These are phyloP conservation scores for Lycorma delicatula DNA, from an alignment of 1,140 invertebrate species.

Conservation along the genomic window DNA sequence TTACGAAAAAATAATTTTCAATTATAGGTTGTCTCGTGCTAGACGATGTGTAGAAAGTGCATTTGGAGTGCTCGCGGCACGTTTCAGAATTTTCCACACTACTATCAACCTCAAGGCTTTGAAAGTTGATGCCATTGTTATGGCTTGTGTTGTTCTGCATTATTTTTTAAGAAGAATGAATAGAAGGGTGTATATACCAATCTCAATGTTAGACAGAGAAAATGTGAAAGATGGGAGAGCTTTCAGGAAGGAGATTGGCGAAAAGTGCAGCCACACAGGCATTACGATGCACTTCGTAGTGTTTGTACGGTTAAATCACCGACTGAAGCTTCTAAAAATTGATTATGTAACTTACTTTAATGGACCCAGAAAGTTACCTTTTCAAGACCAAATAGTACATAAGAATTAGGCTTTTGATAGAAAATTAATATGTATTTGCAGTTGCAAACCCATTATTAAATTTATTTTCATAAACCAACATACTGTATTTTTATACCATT, in stretches of 20 bases:
- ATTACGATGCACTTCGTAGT: background rate
- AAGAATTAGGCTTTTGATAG: no score
- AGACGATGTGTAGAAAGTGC: no score
- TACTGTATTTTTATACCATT: no score
- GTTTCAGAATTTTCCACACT: no score
- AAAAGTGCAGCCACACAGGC: constrained; percentile 6
- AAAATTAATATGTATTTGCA: background rate
- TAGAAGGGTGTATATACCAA: constrained; percentile 6
- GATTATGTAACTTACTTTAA: constrained; percentile 11
- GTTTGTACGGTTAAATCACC: background rate
- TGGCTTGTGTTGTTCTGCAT: constrained; percentile 10
- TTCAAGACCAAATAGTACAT: constrained; percentile 8
- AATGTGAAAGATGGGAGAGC: background rate
- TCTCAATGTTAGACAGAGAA: constrained; percentile 14
- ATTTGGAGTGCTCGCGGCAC: no score
- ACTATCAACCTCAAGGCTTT: no score
- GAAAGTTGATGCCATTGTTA: constrained; percentile 20
- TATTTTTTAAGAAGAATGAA: constrained; percentile 7
- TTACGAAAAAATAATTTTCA: no score
- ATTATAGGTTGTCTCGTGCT: no score
- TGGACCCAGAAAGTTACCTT: constrained; percentile 10
- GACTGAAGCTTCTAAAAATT: constrained; percentile 4
- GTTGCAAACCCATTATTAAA: no score
- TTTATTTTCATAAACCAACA: no score
- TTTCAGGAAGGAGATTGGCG: constrained; percentile 3